phyloP scores from a whole-genome alignment of 2,113 vertebrate genomes.

The Gorsachius goisagi region DNA sequence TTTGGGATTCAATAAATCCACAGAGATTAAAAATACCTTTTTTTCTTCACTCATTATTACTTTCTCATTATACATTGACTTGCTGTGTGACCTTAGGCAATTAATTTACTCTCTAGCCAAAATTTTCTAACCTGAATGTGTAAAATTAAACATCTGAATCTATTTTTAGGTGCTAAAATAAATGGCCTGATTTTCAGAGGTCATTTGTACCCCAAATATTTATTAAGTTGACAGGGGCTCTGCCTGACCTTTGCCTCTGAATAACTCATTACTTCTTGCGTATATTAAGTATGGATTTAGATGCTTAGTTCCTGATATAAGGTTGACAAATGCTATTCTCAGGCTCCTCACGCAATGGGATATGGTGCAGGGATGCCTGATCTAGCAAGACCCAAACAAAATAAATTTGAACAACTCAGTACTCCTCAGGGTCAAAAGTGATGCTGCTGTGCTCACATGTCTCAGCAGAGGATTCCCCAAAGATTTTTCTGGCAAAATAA shows the following conservation, averaged over 20 bases:
- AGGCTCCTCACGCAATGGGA: not conserved
- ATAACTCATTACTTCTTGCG: not conserved
- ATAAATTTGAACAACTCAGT: not conserved
- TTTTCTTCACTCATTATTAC: conserved; percentile 59
- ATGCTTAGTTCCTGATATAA: not conserved
- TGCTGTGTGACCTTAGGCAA: conserved; percentile 61
- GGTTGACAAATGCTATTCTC: not conserved
- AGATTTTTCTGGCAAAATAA: not conserved
- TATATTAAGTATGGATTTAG: conserved; percentile 4
- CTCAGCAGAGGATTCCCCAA: not conserved
- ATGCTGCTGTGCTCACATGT: not conserved
- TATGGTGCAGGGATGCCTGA: not conserved
- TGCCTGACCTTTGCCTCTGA: conserved; percentile 36
- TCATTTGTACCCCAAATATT: conserved; percentile 50
- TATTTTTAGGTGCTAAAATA: conserved; percentile 46
- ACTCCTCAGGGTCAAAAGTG: not conserved
- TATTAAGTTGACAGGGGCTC: conserved; percentile 31
- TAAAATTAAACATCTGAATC: conserved; percentile 62
- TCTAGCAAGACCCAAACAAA: not conserved
- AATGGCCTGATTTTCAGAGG: conserved; percentile 56
- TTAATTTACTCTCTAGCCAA: conserved; percentile 68
- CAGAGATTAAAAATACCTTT: conserved; percentile 61
- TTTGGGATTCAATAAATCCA: conserved; percentile 48
- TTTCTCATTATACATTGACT: conserved; percentile 70
- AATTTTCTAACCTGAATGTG: conserved; percentile 61